Evolutionary conservation across 92 coral and sea anemone genomes (phyloP).

Genomic region (Actinernus sp.): DNA sequence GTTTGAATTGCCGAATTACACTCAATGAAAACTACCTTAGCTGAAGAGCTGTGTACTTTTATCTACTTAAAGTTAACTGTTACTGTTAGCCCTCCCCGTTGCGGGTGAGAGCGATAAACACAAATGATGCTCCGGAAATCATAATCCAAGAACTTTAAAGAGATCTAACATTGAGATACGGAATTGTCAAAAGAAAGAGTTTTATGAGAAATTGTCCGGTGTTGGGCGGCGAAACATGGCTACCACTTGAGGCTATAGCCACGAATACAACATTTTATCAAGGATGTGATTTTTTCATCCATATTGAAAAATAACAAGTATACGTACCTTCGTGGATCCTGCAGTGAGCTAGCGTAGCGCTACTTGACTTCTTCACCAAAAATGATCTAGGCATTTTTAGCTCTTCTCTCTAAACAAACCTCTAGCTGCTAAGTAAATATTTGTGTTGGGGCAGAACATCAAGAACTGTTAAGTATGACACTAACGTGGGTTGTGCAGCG

Average conservation of each 20-base stretch:
- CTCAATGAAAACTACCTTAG: not conserved
- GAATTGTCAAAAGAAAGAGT: too few species aligned
- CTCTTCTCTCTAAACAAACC: slow-evolving; percentile 26
- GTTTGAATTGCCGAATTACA: not conserved
- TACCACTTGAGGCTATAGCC: slow-evolving; percentile 15
- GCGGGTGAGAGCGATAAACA: not conserved
- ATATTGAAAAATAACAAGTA: not conserved
- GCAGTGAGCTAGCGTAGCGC: slow-evolving; percentile 27
- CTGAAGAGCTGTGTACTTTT: not conserved
- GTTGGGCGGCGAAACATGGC: too few species aligned
- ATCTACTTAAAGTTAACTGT: too few species aligned
- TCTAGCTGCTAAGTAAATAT: slow-evolving; percentile 72
- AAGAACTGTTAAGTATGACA: slow-evolving; percentile 70
- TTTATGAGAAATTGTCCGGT: too few species aligned
- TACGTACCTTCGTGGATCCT: slow-evolving; percentile 68
- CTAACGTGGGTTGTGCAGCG: slow-evolving; percentile 66
- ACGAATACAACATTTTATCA: slow-evolving; percentile 16
- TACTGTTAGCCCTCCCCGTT: not conserved
- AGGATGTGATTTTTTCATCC: not conserved
- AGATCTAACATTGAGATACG: too few species aligned
- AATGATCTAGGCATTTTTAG: slow-evolving; percentile 83
- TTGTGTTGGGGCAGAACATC: slow-evolving; percentile 77
- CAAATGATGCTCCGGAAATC: not conserved
- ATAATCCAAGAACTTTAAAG: not conserved
- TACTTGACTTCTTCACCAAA: slow-evolving; percentile 79